Conservation (phyloP, 2,888 invertebrate genomes). For the Torymus auratus region DNA sequence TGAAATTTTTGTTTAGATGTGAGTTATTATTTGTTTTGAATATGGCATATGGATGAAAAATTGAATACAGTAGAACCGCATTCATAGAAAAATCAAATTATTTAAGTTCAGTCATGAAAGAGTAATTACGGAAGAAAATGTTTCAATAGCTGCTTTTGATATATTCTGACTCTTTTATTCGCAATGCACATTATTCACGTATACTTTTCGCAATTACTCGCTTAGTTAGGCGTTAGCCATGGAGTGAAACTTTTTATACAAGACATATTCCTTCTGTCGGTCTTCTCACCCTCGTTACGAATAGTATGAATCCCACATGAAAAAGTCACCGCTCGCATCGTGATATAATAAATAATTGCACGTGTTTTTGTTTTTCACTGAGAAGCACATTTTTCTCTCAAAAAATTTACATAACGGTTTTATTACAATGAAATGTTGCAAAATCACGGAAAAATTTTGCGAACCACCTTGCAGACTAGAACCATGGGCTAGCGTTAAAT, state of each 20-base stretch:
- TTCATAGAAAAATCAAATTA: too few relatives aligned
- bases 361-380: neutral
- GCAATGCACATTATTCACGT: too few relatives aligned
- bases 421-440: neutral
- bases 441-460: neutral
- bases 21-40: too few relatives aligned
- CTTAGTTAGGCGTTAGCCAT: too few relatives aligned
- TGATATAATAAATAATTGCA: neutral
- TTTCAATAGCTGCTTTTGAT: too few relatives aligned
- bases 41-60: too few relatives aligned
- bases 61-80: too few relatives aligned
- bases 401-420: neutral
- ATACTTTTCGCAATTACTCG: too few relatives aligned
- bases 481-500: neutral
- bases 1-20: too few relatives aligned
- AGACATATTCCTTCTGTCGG: neutral
- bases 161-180: too few relatives aligned
- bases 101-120: too few relatives aligned
- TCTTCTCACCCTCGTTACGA: neutral
- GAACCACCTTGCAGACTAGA: neutral
- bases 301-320: slow-evolving; percentile 2
- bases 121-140: too few relatives aligned
- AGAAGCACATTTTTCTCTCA: slow-evolving; percentile 1
- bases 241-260: slow-evolving; percentile 7
- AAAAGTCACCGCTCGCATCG: neutral